Percentiles rank a stretch among this genome's conserved stretches.
Conservation (phyloP, 1,140 invertebrate genomes). For the Prorops nasuta region DNA sequence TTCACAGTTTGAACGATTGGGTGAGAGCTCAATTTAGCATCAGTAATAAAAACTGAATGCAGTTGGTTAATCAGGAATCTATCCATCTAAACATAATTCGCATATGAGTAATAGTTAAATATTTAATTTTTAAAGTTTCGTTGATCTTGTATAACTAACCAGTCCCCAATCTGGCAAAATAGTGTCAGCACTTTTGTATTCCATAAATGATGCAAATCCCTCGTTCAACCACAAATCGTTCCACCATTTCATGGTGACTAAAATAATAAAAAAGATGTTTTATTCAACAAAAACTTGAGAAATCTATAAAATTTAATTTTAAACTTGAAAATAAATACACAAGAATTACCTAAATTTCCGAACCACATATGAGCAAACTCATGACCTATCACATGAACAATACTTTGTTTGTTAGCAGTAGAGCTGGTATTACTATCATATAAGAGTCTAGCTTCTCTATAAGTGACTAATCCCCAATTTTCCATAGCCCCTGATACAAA, state of each 20-base stretch:
- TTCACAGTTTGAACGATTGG: constrained; percentile 81
- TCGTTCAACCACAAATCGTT: constrained; percentile 91
- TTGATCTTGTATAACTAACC: constrained; percentile 57
- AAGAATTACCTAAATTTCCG: constrained; percentile 72
- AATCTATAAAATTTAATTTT: too few relatives aligned
- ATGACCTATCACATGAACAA: constrained; percentile 82
- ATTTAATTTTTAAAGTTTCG: constrained; percentile 3
- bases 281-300: too few relatives aligned
- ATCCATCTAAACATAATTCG: constrained; percentile 54
- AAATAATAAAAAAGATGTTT: too few relatives aligned
- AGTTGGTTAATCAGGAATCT: constrained; percentile 75
- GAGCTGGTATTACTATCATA: constrained; percentile 70
- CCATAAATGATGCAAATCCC: constrained; percentile 86
- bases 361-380: constrained; percentile 95
- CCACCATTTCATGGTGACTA: constrained; percentile 91
- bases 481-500: constrained; percentile 95
- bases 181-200: constrained; percentile 73
- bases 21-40: constrained; percentile 82
- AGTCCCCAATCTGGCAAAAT: constrained; percentile 81
- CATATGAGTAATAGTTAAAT: neutral
- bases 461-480: constrained; percentile 88
- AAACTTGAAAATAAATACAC: too few relatives aligned
- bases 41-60: constrained; percentile 72
- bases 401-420: constrained; percentile 70
- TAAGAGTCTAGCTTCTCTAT: constrained; percentile 79